Evolutionary conservation across 2,888 invertebrate species (phyloP), one percentile per base, ranked within the genome.

Genomic region (Nysson spinosus): DNA sequence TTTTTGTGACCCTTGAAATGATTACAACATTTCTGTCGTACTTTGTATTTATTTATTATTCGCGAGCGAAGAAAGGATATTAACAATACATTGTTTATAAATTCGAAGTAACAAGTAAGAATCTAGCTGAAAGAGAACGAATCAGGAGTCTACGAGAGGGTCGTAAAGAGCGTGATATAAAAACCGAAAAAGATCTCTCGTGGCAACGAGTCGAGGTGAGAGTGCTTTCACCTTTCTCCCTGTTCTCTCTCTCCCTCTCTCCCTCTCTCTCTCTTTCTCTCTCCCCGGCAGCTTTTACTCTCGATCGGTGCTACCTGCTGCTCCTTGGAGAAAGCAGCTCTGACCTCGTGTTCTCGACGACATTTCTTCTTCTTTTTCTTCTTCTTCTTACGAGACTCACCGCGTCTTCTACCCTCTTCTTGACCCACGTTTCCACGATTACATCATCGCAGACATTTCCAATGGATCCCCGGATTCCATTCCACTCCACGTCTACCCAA

Each of bases 221-320:
- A 86, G 84, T 86, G 83, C 86, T 86, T 86, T 86, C 86, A 85
- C 86, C 86, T 86, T 86, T 86, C 86, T 86, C 85, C 80, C 69
- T 71, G 74, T 75, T 68, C 69, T 77, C 75, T 65, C 65, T 54
- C 58, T 60, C 44, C 12, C 51, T 40, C 56, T 28, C 54, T 32
- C 40, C 20, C 39, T 43, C 55, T 28, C 42, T 58, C 56, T 47
- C 39, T 43, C 56, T 47, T 37, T 43, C 37, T 58, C 65, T 58
- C 64, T 43, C 56, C 43, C 57, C 40, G 72, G 75, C 78, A 73
- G 85, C 86, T 86, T 86, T 86, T 86, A 86, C 86, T 86, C 85
- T 86, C 86, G 81, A 84, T 84, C 76, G 71, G 65, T 63, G 72
- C 69, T 78, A 74, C 75, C 67, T 39, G 60, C 63, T 46, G 54